Evolutionary conservation across 2,113 vertebrate species (phyloP).

Genomic region (Myotis lucifugus): DNA sequence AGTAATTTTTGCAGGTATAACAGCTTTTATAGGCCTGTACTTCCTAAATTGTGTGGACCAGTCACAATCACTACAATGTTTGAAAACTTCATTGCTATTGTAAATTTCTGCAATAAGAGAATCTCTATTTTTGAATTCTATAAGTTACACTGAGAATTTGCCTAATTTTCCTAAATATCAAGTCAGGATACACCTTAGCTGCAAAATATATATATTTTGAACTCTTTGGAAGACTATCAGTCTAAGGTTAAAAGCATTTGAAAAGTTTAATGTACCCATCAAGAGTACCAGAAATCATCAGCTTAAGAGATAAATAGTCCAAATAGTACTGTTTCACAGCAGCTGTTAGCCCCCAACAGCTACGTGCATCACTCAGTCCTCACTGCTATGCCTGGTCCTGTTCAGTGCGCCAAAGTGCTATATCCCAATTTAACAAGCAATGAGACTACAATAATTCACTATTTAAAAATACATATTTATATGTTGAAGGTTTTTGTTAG

Average conservation of each 20-base stretch:
- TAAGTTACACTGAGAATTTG: slow-evolving; percentile 32
- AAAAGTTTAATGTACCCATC: slow-evolving; percentile 62
- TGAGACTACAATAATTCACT: not conserved
- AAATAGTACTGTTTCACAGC: not conserved
- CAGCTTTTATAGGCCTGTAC: not conserved
- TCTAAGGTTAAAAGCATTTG: slow-evolving; percentile 68
- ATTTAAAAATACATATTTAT: slow-evolving; percentile 35
- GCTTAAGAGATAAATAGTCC: not conserved
- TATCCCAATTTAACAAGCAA: slow-evolving; percentile 50
- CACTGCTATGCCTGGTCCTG: not conserved
- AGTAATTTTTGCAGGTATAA: not conserved
- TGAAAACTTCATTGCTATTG: not conserved
- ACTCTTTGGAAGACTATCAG: slow-evolving; percentile 57
- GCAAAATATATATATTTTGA: not conserved
- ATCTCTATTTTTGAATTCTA: not conserved
- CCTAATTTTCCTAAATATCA: slow-evolving; percentile 58
- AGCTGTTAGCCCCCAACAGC: not conserved
- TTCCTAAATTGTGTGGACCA: not conserved
- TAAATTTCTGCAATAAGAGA: not conserved
- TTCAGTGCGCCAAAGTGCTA: not conserved
- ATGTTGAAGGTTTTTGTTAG: not conserved
- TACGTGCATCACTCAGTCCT: not conserved
- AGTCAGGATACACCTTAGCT: slow-evolving; percentile 21
- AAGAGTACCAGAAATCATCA: slow-evolving; percentile 51
- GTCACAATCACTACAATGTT: not conserved